Conservation (phyloP, 1,140 invertebrate genomes). For the Thalassaphorura encarpata region DNA sequence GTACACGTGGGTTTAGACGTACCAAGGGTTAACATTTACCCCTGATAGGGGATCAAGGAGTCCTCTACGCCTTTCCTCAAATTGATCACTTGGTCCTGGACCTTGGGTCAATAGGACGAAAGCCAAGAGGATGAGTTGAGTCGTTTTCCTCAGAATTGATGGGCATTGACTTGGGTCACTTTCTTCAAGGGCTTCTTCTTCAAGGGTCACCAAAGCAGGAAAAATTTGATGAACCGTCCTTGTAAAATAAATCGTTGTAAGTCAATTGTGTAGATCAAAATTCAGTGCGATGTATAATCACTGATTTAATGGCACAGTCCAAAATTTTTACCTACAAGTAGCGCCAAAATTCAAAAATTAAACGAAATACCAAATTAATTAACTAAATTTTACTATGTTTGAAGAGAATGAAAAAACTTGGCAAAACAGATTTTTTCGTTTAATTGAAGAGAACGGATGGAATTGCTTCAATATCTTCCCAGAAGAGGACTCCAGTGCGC, state of each 20-base stretch:
- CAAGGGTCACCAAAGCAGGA: slow-evolving; percentile 14
- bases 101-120: neutral
- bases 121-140: slow-evolving; percentile 19
- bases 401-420: slow-evolving; percentile 53
- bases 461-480: slow-evolving; percentile 51
- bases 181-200: slow-evolving; percentile 17
- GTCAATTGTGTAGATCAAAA: slow-evolving; percentile 16
- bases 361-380: neutral
- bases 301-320: slow-evolving; percentile 23
- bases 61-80: too few relatives aligned
- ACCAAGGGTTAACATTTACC: slow-evolving; percentile 15
- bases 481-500: slow-evolving; percentile 47
- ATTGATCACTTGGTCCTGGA: too few relatives aligned
- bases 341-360: slow-evolving; percentile 2
- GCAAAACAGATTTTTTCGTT: slow-evolving; percentile 65
- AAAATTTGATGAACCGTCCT: slow-evolving; percentile 30
- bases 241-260: slow-evolving; percentile 29
- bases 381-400: slow-evolving; percentile 45
- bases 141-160: slow-evolving; percentile 13
- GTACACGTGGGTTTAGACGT: slow-evolving; percentile 11
- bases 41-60: too few relatives aligned
- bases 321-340: slow-evolving; percentile 10
- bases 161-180: slow-evolving; percentile 6
- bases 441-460: slow-evolving; percentile 55
- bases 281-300: slow-evolving; percentile 15